Conservation (phyloP, 2,888 invertebrate species). For the Amblyjoppa proteus region DNA sequence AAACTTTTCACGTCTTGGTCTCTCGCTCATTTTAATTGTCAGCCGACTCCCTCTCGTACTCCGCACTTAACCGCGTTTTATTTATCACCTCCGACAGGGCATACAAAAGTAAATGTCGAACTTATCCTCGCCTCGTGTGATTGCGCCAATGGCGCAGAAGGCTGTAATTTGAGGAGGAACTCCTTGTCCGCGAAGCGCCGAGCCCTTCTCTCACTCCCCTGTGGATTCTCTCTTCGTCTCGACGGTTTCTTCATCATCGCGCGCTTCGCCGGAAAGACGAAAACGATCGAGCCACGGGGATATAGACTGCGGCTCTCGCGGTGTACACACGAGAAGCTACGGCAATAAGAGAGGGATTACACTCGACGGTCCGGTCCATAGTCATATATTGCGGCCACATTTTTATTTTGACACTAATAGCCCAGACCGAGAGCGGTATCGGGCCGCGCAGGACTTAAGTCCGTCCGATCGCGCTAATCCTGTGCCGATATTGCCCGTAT, state of each 20-base stretch:
- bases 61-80: slow-evolving; percentile 31
- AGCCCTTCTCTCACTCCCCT: not conserved
- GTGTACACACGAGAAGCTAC: slow-evolving; percentile 16
- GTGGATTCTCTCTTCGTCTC: slow-evolving; percentile 17
- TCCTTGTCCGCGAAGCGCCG: slow-evolving; percentile 42
- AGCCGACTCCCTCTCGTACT: not conserved
- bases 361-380: slow-evolving; percentile 68
- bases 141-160: slow-evolving; percentile 7
- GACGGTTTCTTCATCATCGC: slow-evolving; percentile 54
- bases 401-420: slow-evolving; percentile 85
- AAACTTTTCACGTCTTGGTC: slow-evolving; percentile 21
- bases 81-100: slow-evolving; percentile 5
- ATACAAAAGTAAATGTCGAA: slow-evolving; percentile 3
- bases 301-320: slow-evolving; percentile 2
- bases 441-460: slow-evolving; percentile 82
- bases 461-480: slow-evolving; percentile 84
- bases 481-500: slow-evolving; percentile 82
- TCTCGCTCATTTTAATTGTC: slow-evolving; percentile 44
- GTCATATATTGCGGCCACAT: slow-evolving; percentile 83
- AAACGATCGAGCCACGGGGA: slow-evolving; percentile 4
- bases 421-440: slow-evolving; percentile 79
- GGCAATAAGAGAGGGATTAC: slow-evolving; percentile 82
- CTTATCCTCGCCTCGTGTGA: slow-evolving; percentile 4
- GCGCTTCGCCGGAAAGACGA: slow-evolving; percentile 17
- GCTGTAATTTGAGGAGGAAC: slow-evolving; percentile 38